These are phyloP conservation scores for Hepsetus odoe DNA, from an alignment of 2,113 vertebrate species.

Conservation along the genomic window DNA sequence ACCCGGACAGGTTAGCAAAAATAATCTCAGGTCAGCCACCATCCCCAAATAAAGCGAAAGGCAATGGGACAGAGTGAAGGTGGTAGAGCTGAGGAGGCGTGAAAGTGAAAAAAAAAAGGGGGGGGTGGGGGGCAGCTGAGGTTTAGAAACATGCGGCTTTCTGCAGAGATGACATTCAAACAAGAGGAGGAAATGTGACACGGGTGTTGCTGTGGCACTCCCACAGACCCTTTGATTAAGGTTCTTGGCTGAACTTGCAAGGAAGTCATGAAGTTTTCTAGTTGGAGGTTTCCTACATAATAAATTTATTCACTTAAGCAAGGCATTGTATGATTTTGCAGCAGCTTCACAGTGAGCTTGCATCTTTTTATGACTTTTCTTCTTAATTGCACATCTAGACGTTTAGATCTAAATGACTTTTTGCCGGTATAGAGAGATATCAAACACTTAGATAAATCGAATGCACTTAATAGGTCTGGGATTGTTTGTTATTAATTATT, in stretches of 20 bases:
- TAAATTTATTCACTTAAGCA: background rate
- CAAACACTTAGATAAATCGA: no score
- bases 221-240: constrained; percentile 25
- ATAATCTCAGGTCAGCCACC: constrained; percentile 68
- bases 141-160: constrained; percentile 29
- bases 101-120: constrained; percentile 62
- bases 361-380: background rate
- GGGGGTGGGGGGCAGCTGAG: constrained; percentile 23
- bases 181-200: constrained; percentile 33
- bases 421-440: no score
- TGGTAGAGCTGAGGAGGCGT: constrained; percentile 54
- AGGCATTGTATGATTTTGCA: background rate
- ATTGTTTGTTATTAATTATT: no score
- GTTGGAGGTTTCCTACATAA: background rate
- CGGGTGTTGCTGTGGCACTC: background rate
- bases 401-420: no score
- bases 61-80: constrained; percentile 59
- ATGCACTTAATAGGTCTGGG: no score
- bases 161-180: constrained; percentile 27
- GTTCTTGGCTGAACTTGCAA: constrained; percentile 25
- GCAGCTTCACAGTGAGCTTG: background rate
- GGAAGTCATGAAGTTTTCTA: background rate
- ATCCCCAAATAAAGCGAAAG: constrained; percentile 73
- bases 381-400: background rate
- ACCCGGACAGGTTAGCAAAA: constrained; percentile 67